Evolutionary conservation across 2,888 invertebrate genomes (phyloP), one percentile per base, ranked within the genome.

Genomic region (Bombyx huttoni): DNA sequence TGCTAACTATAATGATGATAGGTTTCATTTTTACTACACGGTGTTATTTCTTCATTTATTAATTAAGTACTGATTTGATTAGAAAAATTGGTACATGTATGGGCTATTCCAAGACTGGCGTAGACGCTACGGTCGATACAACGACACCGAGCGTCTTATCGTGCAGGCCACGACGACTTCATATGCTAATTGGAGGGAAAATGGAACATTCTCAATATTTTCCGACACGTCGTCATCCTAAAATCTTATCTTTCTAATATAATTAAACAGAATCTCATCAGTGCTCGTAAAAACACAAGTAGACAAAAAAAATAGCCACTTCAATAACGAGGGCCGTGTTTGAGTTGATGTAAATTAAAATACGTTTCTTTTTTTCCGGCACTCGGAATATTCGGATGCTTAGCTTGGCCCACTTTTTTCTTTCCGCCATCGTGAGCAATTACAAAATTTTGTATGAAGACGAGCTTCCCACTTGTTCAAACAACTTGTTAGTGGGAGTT

Each of bases 401-500:
- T 57, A 54, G 54, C 62, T 56, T 58, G 63, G 56, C 60, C 63
- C 62, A 65, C 61, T 68, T 73, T 70, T 72, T 24, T 63, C 63
- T 64, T 67, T 65, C 64, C 63, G 58, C 53, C 60, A 61, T 56
- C 65, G 61, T 61, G 60, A 60, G 62, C 75, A 75, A 76, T 75
- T 75, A 75, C 69, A 69, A 66, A 70, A 68, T 72, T 67, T 68
- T 68, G 64, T 70, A 73, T 65, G 57, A 58, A 59, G 62, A 58
- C 65, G 60, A 61, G 58, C 56, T 53, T 54, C 53, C 55, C 54
- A 63, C 58, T 67, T 67, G 64, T 68, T 70, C 64, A 69, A 76
- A 74, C 65, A 67, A 67, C 67, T 73, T 68, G 68, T 70, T 66
- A 67, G 63, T 58, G 64, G 53, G 49, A 53, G 56, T 57, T 54